Base-by-base conservation (phyloP, 92 coral and sea anemone species). In the Ricordea florida region DNA sequence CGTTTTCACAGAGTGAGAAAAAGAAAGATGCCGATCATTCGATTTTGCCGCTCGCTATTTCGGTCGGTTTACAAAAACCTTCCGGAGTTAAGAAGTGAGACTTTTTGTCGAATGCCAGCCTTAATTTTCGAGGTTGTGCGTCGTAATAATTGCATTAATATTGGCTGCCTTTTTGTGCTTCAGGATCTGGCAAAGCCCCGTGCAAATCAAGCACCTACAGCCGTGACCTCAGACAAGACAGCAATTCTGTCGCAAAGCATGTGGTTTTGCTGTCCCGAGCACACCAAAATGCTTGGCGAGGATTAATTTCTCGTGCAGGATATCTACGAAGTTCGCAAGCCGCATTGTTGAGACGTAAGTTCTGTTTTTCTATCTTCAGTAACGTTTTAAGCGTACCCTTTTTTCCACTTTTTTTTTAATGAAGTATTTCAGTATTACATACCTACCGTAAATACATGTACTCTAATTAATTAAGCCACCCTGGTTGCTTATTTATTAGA, bases 321-420 rank as follows among this genome's bases (percentile, higher is more conserved):
- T 38, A 16, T 21, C 41, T 35, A 21, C 18, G 64, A 53, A 29
- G 18, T 30, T 18, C 55, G 1, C 77, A 53, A 16, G 77, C 77
- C 6, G 65, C 77, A 14, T 28, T 28, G 6, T 37, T 70, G 20
- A 44, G 77, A 20, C 62, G 77, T 70, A 55, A 70, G 77, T 69
- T 21, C 41, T 17, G n/a, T 11, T 8, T 8, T 41, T 13, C 13
- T 11, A 3, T 26, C 29, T 25, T 17, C 13, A 2, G 32, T 26
- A n/a, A n/a, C n/a, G n/a, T 3, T 35, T 36, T 8, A n/a, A 42
- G 6, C 13, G 48, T 3, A 6, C 13, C 0, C 29, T 0, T 25
- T 52, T 3, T 52, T 52, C 5, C 5, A 0, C 59, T n/a, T 29
- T 31, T n/a, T 55, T 3, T 6, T 11, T 10, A 0, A 20, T 20